Base-by-base conservation (phyloP, 2,113 vertebrate genomes). In the Notiomystis cincta region DNA sequence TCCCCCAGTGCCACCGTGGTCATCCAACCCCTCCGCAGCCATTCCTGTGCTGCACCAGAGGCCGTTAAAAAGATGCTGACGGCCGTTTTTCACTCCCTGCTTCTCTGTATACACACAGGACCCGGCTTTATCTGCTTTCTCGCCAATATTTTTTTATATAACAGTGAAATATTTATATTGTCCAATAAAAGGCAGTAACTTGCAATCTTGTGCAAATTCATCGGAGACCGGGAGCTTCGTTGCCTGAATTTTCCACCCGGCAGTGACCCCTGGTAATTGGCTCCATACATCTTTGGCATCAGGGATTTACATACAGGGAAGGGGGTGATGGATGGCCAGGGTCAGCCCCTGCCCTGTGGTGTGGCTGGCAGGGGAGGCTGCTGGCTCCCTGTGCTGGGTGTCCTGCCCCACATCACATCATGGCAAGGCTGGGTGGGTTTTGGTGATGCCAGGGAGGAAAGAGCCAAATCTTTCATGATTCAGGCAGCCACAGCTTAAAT, bases 241-340 rank as follows among this genome's bases (percentile, higher is more conserved):
- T 50, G 27, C 33, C 76, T 88, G 83, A 77, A 65, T 96, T 89
- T 95, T 75, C 30, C 94, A 94, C 91, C 92, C 64, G 22, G 87
- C 93, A 69, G 77, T 54, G 60, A 97, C 97, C 97, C 90, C 85
- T 6, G 94, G 87, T 97, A 98, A 98, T 97, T 98, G 96, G 96
- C 98, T 97, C 96, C 95, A 95, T 98, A 88, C 88, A 83, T 98
- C 97, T 97, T 95, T 86, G 95, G 97, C 90, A 38, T 56, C 58
- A 10, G 4, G 38, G 96, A 97, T 98, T 97, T 98, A 93, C 98
- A 96, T 97, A 84, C 8, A 10, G 76, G 2, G 4, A 40, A 92
- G 69, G 69, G 67, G 66, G 78, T 93, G 97, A 97, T 92, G 82
- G 98, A 96, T 97, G 95, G 90, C 83, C 1, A 8, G 75, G 86